Evolutionary conservation across 1,140 invertebrate genomes (phyloP).

Genomic region (Rhagoletis pomonella): DNA sequence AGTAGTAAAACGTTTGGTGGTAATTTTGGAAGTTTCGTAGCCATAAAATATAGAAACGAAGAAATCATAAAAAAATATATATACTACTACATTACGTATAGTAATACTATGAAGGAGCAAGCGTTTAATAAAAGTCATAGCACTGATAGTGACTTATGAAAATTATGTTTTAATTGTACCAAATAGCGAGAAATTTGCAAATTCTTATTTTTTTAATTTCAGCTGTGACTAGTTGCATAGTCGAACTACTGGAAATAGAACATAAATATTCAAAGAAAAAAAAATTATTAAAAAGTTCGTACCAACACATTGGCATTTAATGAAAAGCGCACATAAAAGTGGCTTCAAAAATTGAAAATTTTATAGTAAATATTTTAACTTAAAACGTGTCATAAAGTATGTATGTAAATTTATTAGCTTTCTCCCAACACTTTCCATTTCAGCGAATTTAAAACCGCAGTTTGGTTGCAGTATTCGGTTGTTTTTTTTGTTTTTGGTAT

Average conservation of each 20-base stretch:
- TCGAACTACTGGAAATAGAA: constrained; percentile 1
- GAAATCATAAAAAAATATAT: neutral
- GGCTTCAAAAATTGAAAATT: constrained; percentile 1
- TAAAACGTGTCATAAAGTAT: constrained; percentile 38
- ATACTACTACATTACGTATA: neutral
- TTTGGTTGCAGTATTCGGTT: neutral
- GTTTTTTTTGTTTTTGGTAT: neutral
- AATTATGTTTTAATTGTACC: constrained; percentile 24
- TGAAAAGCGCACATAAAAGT: neutral
- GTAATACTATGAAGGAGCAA: neutral
- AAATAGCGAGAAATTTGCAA: neutral
- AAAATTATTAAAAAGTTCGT: neutral
- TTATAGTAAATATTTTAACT: neutral
- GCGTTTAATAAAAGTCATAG: neutral
- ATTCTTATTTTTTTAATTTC: constrained; percentile 15
- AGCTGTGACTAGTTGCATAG: constrained; percentile 4
- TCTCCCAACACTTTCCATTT: neutral
- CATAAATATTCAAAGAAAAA: neutral
- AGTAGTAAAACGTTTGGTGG: neutral
- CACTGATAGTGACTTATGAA: neutral
- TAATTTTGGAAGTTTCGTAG: neutral
- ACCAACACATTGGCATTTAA: constrained; percentile 41
- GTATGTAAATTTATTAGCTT: neutral
- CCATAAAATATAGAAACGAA: neutral
- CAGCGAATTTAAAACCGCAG: neutral